Conservation (phyloP, 2,113 vertebrate genomes). For the Xiphophorus hellerii region DNA sequence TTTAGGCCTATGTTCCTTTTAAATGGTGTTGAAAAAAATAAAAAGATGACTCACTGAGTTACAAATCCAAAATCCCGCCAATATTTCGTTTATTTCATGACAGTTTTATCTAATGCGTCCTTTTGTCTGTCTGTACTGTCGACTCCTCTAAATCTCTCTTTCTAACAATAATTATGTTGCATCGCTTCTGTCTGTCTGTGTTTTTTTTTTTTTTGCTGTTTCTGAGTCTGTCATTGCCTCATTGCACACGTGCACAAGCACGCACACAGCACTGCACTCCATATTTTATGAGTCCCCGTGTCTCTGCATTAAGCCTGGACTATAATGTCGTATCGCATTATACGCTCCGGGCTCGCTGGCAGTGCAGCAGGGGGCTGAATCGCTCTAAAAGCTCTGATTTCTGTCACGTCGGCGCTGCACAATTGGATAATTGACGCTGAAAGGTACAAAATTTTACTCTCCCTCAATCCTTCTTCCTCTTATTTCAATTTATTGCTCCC, state of each 20-base stretch:
- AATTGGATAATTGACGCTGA: slow-evolving; percentile 77
- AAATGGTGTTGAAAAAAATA: slow-evolving; percentile 30
- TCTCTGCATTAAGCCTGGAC: slow-evolving; percentile 73
- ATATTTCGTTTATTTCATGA: background rate
- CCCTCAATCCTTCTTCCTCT: slow-evolving; percentile 35
- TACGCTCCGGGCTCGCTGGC: slow-evolving; percentile 54
- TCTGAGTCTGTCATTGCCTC: slow-evolving; percentile 23
- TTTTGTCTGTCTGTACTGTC: slow-evolving; percentile 7
- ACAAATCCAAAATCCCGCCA: slow-evolving; percentile 1
- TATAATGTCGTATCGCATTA: slow-evolving; percentile 79
- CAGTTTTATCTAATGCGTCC: background rate
- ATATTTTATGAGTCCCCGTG: slow-evolving; percentile 77
- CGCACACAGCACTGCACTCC: slow-evolving; percentile 51
- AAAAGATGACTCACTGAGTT: background rate
- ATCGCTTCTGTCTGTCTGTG: slow-evolving; percentile 10
- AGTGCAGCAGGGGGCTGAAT: slow-evolving; percentile 40
- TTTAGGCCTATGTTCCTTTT: slow-evolving; percentile 64
- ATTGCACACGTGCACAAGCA: slow-evolving; percentile 22
- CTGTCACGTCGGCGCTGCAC: slow-evolving; percentile 71
- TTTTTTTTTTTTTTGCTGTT: slow-evolving; percentile 5
- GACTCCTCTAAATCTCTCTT: background rate
- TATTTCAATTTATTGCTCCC: slow-evolving; percentile 35
- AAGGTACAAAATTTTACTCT: slow-evolving; percentile 73
- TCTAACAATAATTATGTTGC: slow-evolving; percentile 28
- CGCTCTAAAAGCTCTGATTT: slow-evolving; percentile 78